Evolutionary conservation across 2,797 vertebrate species (phyloP).

Genomic region (Lutjanus campechanus): DNA sequence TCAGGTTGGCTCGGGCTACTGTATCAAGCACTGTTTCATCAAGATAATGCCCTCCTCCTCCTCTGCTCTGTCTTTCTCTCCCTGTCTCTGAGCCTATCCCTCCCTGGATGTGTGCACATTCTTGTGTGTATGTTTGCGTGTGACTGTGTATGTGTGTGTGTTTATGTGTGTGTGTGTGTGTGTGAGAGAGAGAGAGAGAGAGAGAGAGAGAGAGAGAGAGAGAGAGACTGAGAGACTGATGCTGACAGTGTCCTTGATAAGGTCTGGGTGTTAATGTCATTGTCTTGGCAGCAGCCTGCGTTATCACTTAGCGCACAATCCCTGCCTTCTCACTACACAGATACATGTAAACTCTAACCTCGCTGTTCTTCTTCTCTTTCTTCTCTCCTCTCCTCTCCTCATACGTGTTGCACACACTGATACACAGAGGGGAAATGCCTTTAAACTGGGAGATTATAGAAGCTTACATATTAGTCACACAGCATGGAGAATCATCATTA

Average conservation of each 20-base stretch:
- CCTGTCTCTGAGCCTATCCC: slow-evolving; percentile 46
- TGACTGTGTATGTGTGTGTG: slow-evolving; percentile 3
- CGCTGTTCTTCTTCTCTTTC: neutral
- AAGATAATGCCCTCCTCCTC: slow-evolving; percentile 82
- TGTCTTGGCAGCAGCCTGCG: slow-evolving; percentile 67
- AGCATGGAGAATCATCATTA: slow-evolving; percentile 28
- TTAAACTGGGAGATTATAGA: slow-evolving; percentile 40
- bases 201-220: neutral
- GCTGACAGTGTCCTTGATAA: slow-evolving; percentile 77
- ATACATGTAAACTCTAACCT: slow-evolving; percentile 44
- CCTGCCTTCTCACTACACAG: slow-evolving; percentile 20
- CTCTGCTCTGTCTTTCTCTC: slow-evolving; percentile 18
- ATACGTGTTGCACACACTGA: slow-evolving; percentile 4
- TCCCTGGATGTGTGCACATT: slow-evolving; percentile 41
- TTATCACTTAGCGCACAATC: slow-evolving; percentile 57
- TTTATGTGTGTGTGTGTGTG: slow-evolving; percentile 5
- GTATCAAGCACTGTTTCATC: slow-evolving; percentile 80
- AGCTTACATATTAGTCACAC: slow-evolving; percentile 46
- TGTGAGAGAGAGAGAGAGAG: neutral
- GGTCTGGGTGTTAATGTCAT: slow-evolving; percentile 76
- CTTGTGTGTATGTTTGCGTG: slow-evolving; percentile 19
- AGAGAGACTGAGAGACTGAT: slow-evolving; percentile 31
- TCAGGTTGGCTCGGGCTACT: slow-evolving; percentile 74
- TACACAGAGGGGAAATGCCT: slow-evolving; percentile 5
- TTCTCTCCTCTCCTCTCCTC: neutral